Base-by-base conservation (phyloP, 2,113 vertebrate species). In the Microtus pennsylvanicus region DNA sequence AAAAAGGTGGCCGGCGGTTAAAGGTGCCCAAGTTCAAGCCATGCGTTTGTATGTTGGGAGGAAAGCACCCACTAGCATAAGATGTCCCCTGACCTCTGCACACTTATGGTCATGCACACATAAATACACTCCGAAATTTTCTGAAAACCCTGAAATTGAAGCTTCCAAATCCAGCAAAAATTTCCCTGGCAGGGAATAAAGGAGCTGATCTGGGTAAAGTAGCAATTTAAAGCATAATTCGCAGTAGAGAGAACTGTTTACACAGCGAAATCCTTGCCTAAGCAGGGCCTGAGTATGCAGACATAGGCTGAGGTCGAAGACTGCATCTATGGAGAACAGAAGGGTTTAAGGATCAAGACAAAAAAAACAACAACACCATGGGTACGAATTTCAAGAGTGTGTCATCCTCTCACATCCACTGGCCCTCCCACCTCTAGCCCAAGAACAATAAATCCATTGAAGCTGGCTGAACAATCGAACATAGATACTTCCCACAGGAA, bases 381-480 rank as follows among this genome's bases (percentile, higher is more conserved):
- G 52, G 50, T 91, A n/a, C 58, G 16, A 33, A 74, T 67, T 65
- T 90, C 13, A 58, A 77, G 74, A 47, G 3, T 22, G 9, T 61
- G 33, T 93, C 74, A 94, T 67, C 75, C 65, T 96, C 80, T 87
- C 65, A 92, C 50, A 77, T 45, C 75, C 42, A 83, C 28, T 80
- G 69, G 55, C 81, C 78, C 58, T 87, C 35, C 42, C 50, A 96
- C 52, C 72, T 78, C 19, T 85, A 93, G 61, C 50, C 35, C 92
- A 95, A 95, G 81, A 96, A 97, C 87, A 97, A 94, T 78, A 94
- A 93, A 87, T 78, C 63, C 42, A 91, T 74, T 95, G 42, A 94
- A 87, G 87, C 72, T 97, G 92, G 90, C 33, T 93, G 55, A 97
- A 90, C 55, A 97, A 61, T 22, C 82, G 63, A 88, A 91, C 81